phyloP scores from a whole-genome alignment of 2,888 invertebrate genomes.

The Standfussiana lucernea region DNA sequence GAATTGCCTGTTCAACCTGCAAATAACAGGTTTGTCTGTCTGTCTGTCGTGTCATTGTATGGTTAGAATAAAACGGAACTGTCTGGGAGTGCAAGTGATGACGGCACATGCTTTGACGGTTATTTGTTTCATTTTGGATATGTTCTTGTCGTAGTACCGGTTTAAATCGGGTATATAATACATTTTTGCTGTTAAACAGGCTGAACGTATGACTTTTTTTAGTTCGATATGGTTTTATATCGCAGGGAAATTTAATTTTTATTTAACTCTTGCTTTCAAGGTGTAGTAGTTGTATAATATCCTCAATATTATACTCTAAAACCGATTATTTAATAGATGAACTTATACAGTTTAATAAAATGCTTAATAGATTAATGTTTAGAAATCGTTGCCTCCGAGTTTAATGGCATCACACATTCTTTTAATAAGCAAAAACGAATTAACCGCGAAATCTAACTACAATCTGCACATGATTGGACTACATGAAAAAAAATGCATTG shows the following conservation, averaged over 20 bases:
- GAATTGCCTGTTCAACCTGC: constrained; percentile 21
- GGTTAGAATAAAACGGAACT: constrained; percentile 3
- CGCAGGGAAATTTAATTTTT: too few relatives aligned
- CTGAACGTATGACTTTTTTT: background rate
- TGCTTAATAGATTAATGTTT: background rate
- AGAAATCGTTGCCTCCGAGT: background rate
- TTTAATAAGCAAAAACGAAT: background rate
- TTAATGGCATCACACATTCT: background rate
- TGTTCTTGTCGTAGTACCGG: background rate
- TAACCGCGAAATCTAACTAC: background rate
- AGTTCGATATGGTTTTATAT: background rate
- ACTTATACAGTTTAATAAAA: background rate
- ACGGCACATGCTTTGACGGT: background rate
- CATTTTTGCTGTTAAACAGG: background rate
- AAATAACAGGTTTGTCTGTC: constrained; percentile 36
- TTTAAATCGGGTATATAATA: background rate
- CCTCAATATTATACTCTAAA: too few relatives aligned
- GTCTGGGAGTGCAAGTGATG: constrained; percentile 9
- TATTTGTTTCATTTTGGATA: background rate
- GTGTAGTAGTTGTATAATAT: background rate
- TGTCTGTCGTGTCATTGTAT: constrained; percentile 6
- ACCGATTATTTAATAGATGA: background rate
- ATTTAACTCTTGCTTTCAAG: background rate
- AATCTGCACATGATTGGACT: background rate
- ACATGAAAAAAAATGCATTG: constrained; percentile 1